phyloP scores from a whole-genome alignment of 2,888 invertebrate genomes.

The Branchipolynoe longqiensis region DNA sequence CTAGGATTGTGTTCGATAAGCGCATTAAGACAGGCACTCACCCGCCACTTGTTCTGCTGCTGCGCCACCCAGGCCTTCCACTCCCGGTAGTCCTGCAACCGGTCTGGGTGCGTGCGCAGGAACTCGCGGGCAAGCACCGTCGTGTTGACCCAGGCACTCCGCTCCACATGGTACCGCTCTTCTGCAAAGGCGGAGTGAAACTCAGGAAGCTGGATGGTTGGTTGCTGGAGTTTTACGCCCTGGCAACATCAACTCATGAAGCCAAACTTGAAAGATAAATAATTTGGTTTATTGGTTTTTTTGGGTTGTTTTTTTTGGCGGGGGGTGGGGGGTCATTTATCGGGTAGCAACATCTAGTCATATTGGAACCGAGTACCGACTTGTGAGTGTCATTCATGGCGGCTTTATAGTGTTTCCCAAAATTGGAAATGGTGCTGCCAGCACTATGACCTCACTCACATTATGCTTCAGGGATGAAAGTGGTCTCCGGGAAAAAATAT shows the following conservation, averaged over 20 bases:
- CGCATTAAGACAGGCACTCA: no score
- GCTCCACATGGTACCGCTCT: constrained; percentile 80
- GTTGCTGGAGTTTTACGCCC: no score
- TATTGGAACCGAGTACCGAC: no score
- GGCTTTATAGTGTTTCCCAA: no score
- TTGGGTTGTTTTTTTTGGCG: background rate
- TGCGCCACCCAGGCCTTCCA: constrained; percentile 57
- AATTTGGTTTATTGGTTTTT: background rate
- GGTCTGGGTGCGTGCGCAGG: constrained; percentile 81
- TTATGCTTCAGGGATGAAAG: no score
- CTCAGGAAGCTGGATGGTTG: background rate
- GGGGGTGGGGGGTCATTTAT: no score
- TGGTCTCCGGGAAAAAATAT: no score
- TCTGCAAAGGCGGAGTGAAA: constrained; percentile 67
- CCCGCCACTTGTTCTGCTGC: constrained; percentile 17
- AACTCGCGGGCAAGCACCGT: constrained; percentile 83
- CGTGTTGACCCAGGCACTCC: constrained; percentile 83
- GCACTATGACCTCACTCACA: no score
- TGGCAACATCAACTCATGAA: background rate
- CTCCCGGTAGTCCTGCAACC: constrained; percentile 66
- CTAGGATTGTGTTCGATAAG: no score
- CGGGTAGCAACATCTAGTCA: no score
- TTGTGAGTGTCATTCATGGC: no score
- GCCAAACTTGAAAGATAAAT: background rate
- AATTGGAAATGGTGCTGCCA: no score